These are phyloP conservation scores for Castor canadensis DNA, from an alignment of 2,113 vertebrate genomes.

Conservation along the genomic window DNA sequence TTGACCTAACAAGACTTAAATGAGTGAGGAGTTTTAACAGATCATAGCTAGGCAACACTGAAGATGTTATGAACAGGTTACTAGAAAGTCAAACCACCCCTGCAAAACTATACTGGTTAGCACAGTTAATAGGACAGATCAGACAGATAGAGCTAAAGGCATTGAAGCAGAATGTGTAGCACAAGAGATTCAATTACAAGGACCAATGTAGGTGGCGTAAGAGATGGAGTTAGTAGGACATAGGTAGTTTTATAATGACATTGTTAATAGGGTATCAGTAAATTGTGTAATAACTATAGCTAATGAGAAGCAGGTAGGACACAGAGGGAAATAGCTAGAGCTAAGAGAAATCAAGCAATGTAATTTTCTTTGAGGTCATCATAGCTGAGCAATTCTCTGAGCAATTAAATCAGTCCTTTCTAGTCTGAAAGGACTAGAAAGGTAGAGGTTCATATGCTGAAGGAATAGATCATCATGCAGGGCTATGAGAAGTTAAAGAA, in stretches of 20 bases:
- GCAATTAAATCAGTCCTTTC: constrained; percentile 35
- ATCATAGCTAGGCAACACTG: not conserved
- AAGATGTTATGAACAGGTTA: not conserved
- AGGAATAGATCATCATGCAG: not conserved
- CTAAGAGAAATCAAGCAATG: not conserved
- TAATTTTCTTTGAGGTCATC: not conserved
- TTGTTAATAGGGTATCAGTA: not conserved
- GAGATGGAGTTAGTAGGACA: not conserved
- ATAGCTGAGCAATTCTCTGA: not conserved
- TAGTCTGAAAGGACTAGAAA: not conserved
- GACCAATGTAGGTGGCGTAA: not conserved
- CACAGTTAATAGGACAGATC: not conserved
- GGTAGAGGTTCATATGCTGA: not conserved
- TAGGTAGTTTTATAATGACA: not conserved
- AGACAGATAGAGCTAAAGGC: not conserved
- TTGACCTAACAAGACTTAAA: not conserved
- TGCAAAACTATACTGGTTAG: not conserved
- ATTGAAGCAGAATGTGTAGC: not conserved
- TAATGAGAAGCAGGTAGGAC: not conserved
- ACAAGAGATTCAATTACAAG: not conserved
- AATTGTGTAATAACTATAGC: not conserved
- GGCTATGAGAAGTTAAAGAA: not conserved
- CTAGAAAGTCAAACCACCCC: not conserved
- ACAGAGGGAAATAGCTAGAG: not conserved
- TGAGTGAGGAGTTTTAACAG: not conserved